Evolutionary conservation across 2,888 invertebrate species (phyloP), one percentile per base, ranked within the genome.

Genomic region (Callosobruchus maculatus): DNA sequence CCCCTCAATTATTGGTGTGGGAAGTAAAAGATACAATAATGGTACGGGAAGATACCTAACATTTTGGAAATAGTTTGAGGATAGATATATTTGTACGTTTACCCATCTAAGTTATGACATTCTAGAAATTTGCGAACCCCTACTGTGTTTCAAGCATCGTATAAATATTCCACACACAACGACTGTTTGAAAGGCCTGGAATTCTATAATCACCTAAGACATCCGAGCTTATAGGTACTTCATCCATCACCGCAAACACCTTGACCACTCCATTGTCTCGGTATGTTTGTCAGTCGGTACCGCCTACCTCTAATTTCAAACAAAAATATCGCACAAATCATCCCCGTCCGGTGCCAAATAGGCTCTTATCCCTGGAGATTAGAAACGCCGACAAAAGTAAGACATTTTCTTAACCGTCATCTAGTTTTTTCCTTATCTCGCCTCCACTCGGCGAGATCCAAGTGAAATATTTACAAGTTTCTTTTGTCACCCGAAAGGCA

Each of bases 391-490:
- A 49, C 49, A 49, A 49, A 49, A 49, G 49, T 49, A 49, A 13
- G 49, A 49, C 49, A 49, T 49, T 49, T 49, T 49, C 49, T 49
- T 49, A 49, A 18, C 49, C 49, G 49, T 49, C 49, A 49, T 49
- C 49, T 18, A 49, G 49, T 49, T 49, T 49, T 18, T 49, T 71
- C 73, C 18, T 71, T 68, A 68, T 73, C 74, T 49, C 26, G 7
- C 26, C 26, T 26, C 26, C 26, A 26, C 26, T 26, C 49, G 49
- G 49, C 49, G 49, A 49, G 49, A 49, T 49, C 18, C 49, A 82
- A 82, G 83, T 82, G 84, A 83, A 85, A 84, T 84, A 83, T 84
- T 84, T 84, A 84, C 84, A 82, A 83, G 82, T 76, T 74, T 78
- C 82, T 79, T 81, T 84, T 85, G 85, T 85, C 81, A 80, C 75